Base-by-base conservation (phyloP, 1,140 invertebrate species). In the Chironomus striatipennis region DNA sequence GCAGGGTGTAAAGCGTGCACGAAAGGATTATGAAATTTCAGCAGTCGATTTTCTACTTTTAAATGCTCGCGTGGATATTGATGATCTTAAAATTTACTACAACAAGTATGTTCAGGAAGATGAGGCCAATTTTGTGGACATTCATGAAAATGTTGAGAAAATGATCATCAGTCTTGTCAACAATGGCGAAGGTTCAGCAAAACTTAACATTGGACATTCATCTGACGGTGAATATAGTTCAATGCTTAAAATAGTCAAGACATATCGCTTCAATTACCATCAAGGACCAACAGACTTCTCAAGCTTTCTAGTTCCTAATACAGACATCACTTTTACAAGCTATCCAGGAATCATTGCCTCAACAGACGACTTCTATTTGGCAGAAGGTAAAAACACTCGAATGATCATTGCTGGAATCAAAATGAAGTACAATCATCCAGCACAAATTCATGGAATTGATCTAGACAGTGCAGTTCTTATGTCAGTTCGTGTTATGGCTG, bases 221-320 rank as follows among this genome's bases (percentile, higher is more conserved):
- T 83, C 83, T 0, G 86, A 84, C 74, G 86, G 85, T 76, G 89
- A 89, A 74, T 97, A 94, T 79, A 86, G 88, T 21, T 89, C 89
- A 77, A 97, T 98, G 95, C 84, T 96, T 73, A 86, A 94, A 77
- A 88, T 98, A 17, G 84, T 96, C 78, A 98, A 98, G 82, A 89
- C 90, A 75, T 98, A 98, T 83, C 91, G 91, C 77, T 90, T 97
- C 74, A 88, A 88, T 76, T 95, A 90, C 79, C 91, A 91, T 76
- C 79, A 85, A 18, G 65, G 65, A 70, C 65, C 65, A 21, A 7
- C 0, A 2, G 24, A 34, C 6, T 17, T 18, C 83, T 8, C 76
- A 82, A 5, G 86, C 89, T 10, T 87, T 90, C 34, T 78, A 83
- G 1, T 88, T 91, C 21, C 89, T 91, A 1, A 91, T 91, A 0